Evolutionary conservation across 2,113 vertebrate genomes (phyloP).

Genomic region (Cololabis saira): DNA sequence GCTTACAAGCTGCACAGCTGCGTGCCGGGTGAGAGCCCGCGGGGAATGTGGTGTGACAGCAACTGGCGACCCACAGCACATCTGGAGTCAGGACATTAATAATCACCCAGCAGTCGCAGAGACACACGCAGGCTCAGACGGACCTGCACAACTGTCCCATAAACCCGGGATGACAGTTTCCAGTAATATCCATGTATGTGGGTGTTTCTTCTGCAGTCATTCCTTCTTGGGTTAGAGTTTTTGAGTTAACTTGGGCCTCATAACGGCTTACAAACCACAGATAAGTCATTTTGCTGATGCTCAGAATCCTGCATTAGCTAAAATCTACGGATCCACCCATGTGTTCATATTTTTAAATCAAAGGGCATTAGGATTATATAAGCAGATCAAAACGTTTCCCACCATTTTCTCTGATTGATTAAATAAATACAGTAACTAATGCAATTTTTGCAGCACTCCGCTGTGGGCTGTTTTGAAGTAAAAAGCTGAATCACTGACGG

Average conservation of each 20-base stretch:
- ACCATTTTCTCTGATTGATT: no score
- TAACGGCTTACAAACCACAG: constrained; percentile 3
- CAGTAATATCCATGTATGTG: not conserved
- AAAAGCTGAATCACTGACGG: constrained; percentile 34
- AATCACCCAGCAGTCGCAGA: constrained; percentile 11
- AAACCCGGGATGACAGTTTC: constrained; percentile 8
- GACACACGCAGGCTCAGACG: not conserved
- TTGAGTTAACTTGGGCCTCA: not conserved
- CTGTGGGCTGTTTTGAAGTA: constrained; percentile 8
- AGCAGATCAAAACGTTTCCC: no score
- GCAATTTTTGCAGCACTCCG: not conserved
- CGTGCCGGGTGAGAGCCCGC: constrained; percentile 8
- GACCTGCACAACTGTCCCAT: constrained; percentile 7
- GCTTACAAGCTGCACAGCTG: constrained; percentile 12
- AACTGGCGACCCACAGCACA: constrained; percentile 30
- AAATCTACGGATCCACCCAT: no score
- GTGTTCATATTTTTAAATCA: no score
- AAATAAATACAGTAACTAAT: no score
- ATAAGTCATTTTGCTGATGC: not conserved
- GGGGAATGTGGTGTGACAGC: constrained; percentile 11
- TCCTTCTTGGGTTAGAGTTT: not conserved
- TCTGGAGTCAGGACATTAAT: constrained; percentile 36
- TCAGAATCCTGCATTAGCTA: not conserved
- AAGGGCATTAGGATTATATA: no score
- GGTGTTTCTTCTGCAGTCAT: constrained; percentile 1